Conservation (phyloP, 2,113 vertebrate species). For the Peucedramus taeniatus region DNA sequence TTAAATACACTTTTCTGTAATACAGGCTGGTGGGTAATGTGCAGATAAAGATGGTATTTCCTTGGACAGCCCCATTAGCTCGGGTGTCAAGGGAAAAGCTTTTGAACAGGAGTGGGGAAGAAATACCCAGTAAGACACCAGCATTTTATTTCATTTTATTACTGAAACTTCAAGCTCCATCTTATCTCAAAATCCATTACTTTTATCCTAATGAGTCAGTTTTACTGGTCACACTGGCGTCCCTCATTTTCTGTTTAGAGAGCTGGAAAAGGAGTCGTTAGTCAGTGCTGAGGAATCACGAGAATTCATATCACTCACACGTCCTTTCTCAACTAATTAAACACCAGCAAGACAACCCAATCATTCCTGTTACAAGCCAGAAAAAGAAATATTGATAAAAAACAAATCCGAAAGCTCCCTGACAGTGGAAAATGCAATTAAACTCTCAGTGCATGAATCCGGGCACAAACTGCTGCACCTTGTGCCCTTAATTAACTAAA, state of each 20-base stretch:
- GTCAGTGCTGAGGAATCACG: neutral
- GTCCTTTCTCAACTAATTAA: conserved; percentile 7
- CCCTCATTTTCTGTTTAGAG: neutral
- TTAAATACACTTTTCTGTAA: neutral
- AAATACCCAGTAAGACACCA: neutral
- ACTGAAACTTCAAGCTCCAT: neutral
- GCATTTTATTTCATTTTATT: neutral
- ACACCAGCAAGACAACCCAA: neutral
- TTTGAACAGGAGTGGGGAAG: neutral
- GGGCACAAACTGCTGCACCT: neutral
- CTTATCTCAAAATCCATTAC: neutral
- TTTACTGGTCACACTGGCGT: neutral
- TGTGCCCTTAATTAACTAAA: conserved; percentile 21
- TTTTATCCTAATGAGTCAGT: neutral
- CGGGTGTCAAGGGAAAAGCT: neutral
- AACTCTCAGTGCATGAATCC: neutral
- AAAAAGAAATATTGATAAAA: neutral
- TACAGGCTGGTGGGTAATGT: neutral
- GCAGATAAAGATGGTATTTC: neutral
- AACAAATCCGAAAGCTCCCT: neutral
- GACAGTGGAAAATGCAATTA: neutral
- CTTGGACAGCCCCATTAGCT: neutral
- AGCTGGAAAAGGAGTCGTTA: neutral
- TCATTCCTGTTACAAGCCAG: neutral
- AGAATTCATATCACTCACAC: neutral